Conservation (phyloP, 2,888 invertebrate genomes). For the Orchestes rusci region DNA sequence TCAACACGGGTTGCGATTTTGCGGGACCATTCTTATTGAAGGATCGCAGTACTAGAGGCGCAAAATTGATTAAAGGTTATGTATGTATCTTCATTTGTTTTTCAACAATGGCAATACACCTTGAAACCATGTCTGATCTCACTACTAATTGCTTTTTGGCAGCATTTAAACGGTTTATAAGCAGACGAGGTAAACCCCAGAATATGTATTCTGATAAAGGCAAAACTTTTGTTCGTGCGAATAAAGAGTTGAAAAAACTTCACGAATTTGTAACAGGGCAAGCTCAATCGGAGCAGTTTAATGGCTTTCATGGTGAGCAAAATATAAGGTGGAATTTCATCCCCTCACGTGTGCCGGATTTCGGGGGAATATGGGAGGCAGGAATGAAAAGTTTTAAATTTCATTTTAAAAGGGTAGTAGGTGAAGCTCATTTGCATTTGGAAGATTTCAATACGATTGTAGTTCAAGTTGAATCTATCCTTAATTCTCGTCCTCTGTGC, state of each 20-base stretch:
- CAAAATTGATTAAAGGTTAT: not conserved
- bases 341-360: not conserved
- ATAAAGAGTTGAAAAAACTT: constrained; percentile 1
- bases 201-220: not conserved
- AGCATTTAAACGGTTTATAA: not conserved
- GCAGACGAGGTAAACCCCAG: not conserved
- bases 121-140: not conserved
- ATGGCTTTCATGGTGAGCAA: not conserved
- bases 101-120: too few species aligned
- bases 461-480: not conserved
- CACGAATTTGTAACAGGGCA: not conserved
- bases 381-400: not conserved
- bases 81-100: too few species aligned
- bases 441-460: not conserved
- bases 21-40: not conserved
- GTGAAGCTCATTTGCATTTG: not conserved
- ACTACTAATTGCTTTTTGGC: not conserved
- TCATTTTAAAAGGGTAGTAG: not conserved
- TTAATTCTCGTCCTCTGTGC: not conserved
- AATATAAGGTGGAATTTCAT: not conserved
- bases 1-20: not conserved
- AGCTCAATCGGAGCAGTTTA: not conserved
- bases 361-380: not conserved
- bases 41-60: not conserved
- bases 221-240: not conserved